Base-by-base conservation (phyloP, 2,113 vertebrate genomes). In the Seriola rivoliana region DNA sequence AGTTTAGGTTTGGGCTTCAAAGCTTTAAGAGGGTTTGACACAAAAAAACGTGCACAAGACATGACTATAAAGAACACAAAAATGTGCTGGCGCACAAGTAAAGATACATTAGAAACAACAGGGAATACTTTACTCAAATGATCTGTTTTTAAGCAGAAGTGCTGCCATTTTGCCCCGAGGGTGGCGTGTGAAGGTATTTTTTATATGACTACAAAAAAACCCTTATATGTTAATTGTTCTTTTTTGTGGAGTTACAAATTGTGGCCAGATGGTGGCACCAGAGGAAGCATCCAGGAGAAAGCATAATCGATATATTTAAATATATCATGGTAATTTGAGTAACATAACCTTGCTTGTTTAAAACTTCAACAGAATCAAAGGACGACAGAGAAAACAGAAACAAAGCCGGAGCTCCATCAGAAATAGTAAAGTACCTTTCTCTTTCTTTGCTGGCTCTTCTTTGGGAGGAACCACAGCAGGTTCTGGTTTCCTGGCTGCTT, bases 401-500 rank as follows among this genome's bases (percentile, higher is more conserved):
- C 40, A 54, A 46, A 59, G 8, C 8, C 67, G 42, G n/a, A 8
- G 17, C 25, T 42, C 13, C 63, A 44, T 57, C 54, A 68, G 38
- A 48, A 83, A 81, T 46, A 71, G 21, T 1, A 50, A 60, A 52
- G 46, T 96, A 95, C 94, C 94, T 95, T 90, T 91, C 42, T 89
- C 76, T 69, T 71, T 84, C 64, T 36, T 70, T 1, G 55, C 14
- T 0, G 79, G 58, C 14, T 89, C 87, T 85, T 89, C 87, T 80
- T 82, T 85, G 34, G 84, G 85, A 71, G 80, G 71, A 68, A 73
- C 70, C 69, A 94, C 93, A 67, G 93, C 63, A 34, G 80, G 11
- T 88, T 96, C 85, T 23, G 91, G 80, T 92, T 95, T 92, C 90
- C 94, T 84, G 77, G 92, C 40, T 32, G 66, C 93, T 93, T 96